Percentiles rank a stretch among this genome's conserved stretches.
Evolutionary conservation across 2,888 invertebrate species (phyloP).

Genomic region (Leptinotarsa haldemani): DNA sequence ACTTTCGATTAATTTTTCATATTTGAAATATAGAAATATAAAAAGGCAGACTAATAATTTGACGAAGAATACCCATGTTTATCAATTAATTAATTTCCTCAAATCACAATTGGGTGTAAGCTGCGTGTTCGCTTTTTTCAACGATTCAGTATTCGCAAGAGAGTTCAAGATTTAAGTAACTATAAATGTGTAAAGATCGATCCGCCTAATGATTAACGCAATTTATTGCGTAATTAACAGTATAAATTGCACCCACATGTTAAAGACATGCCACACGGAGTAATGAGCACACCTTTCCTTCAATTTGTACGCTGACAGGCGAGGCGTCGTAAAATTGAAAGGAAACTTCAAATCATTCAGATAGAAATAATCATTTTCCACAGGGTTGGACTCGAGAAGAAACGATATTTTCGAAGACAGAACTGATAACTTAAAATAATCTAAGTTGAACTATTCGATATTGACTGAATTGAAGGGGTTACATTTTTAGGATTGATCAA

Average conservation of each 20-base stretch:
- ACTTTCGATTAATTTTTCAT: no score
- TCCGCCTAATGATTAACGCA: not conserved
- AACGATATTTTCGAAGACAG: not conserved
- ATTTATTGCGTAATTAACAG: conserved; percentile 10
- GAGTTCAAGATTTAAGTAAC: not conserved
- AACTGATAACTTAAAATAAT: no score
- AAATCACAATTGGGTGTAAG: no score
- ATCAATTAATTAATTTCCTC: no score
- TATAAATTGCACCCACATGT: conserved; percentile 17
- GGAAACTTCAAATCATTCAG: conserved; percentile 6
- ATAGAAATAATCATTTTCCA: not conserved
- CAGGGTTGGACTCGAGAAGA: not conserved
- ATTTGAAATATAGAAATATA: no score
- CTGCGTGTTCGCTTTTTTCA: not conserved
- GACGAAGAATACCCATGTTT: no score
- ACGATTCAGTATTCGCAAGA: not conserved
- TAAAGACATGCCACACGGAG: conserved; percentile 1
- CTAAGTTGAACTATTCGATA: no score
- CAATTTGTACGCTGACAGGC: conserved; percentile 15
- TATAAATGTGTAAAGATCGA: not conserved
- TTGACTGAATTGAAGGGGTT: no score
- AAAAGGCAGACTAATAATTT: no score
- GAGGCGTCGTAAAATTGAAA: not conserved
- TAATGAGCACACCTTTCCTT: conserved; percentile 15
- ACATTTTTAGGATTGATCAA: no score